Base-by-base conservation (phyloP, 2,797 vertebrate species). In the Mus caroli region DNA sequence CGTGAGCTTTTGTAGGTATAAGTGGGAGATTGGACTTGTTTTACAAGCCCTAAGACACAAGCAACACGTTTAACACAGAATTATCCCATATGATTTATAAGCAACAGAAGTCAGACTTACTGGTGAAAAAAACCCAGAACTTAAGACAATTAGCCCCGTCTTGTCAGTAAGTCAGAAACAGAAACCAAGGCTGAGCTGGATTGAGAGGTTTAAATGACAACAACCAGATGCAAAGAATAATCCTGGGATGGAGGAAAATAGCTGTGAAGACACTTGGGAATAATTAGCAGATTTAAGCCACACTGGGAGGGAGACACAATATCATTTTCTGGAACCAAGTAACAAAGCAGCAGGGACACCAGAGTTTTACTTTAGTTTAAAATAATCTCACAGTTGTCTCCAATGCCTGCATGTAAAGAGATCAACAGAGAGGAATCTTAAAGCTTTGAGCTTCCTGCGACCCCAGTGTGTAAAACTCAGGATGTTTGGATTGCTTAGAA, bases 221-320 rank as follows among this genome's bases (percentile, higher is more conserved):
- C 9, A 71, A 13, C 28, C 50, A 92, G 34, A 78, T 40, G 22
- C 6, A 52, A 26, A 46, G 60, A 28, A 6, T 73, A 79, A 62
- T 52, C 71, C 46, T 40, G 71, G 64, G 83, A 87, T 46, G 52
- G 43, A 73, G 3, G 22, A 37, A 94, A 90, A 60, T 43, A 77
- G n/a, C 19, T 71, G 9, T 75, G 31, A 78, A 69, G 67, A 67
- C 46, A 92, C 93, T 75, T 88, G 22, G 88, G 73, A 40, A 85
- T 75, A 77, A 91, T 13, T 46, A 85, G 50, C 77, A 86, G 90
- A 96, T 71, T 86, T 40, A 19, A 92, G 85, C 56, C 43, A 40
- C 64, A 73, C 52, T 31, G 20, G 46, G 87, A 60, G 46, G 43
- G 34, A 95, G 56, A 93, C 2, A 26, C 11, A 26, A 77, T 22